Evolutionary conservation across 23 tunicate genomes (phyloP).

Genomic region (Diplosoma virens): DNA sequence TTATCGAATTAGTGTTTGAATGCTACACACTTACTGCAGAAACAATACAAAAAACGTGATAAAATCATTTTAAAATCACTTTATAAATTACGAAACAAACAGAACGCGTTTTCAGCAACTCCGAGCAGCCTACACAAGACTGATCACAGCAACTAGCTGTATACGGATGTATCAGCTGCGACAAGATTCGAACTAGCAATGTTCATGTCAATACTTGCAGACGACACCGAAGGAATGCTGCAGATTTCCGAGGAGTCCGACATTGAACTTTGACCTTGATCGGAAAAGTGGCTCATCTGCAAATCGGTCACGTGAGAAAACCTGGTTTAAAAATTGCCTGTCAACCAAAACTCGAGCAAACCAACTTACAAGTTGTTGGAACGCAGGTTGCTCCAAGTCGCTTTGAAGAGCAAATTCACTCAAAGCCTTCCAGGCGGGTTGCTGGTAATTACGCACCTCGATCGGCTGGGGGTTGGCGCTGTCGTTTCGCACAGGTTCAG

Average conservation of each 20-base stretch:
- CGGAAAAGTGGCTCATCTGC: slow-evolving; percentile 76
- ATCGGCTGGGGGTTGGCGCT: slow-evolving; percentile 50
- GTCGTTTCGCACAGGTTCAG: slow-evolving; percentile 90
- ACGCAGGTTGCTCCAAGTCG: slow-evolving; percentile 90
- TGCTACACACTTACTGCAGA: too few relatives aligned
- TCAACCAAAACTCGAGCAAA: background rate
- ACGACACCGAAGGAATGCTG: slow-evolving; percentile 90
- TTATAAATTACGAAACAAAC: too few relatives aligned
- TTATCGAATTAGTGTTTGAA: too few relatives aligned
- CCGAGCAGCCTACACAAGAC: background rate
- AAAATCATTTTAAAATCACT: too few relatives aligned
- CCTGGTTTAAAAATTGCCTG: background rate
- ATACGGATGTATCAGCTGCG: slow-evolving; percentile 62
- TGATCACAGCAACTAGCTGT: slow-evolving; percentile 36
- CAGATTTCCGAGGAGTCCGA: slow-evolving; percentile 88
- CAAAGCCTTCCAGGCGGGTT: slow-evolving; percentile 95
- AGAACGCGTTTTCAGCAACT: background rate
- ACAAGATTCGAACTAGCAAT: slow-evolving; percentile 80
- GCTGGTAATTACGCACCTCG: slow-evolving; percentile 80
- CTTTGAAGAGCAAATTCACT: slow-evolving; percentile 83
- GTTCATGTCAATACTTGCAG: slow-evolving; percentile 43
- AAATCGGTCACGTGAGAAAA: background rate
- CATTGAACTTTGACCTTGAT: slow-evolving; percentile 80
- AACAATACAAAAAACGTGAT: too few relatives aligned
- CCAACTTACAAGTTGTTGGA: slow-evolving; percentile 82